Evolutionary conservation across 2,113 vertebrate genomes (phyloP).

Genomic region (Macaca mulatta): DNA sequence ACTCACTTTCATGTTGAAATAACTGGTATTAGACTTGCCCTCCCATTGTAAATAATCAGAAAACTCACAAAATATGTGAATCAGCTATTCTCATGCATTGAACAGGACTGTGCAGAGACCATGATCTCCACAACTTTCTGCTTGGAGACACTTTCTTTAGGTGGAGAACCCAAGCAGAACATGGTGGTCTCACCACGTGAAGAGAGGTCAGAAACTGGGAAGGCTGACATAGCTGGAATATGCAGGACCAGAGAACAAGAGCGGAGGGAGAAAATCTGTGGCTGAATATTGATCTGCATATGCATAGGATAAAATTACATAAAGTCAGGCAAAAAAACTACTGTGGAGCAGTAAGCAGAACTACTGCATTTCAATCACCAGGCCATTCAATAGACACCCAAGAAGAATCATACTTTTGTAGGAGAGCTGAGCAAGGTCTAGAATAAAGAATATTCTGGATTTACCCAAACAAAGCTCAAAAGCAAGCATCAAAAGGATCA

Average conservation of each 20-base stretch:
- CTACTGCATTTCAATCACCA: background rate
- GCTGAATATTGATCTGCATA: background rate
- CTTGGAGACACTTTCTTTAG: background rate
- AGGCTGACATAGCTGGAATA: background rate
- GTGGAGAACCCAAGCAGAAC: background rate
- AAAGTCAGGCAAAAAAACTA: background rate
- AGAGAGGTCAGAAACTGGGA: background rate
- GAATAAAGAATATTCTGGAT: background rate
- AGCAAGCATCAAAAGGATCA: background rate
- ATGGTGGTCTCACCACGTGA: background rate
- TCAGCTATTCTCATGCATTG: background rate
- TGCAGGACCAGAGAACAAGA: background rate
- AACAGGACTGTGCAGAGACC: background rate
- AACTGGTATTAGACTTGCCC: background rate
- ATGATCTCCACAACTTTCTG: background rate
- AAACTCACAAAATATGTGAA: constrained; percentile 28
- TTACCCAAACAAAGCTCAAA: background rate
- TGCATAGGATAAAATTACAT: background rate
- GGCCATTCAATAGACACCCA: background rate
- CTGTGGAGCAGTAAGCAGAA: background rate
- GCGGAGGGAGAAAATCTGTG: background rate
- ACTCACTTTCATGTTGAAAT: background rate
- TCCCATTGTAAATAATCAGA: background rate
- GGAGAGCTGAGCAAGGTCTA: background rate
- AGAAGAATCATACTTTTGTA: background rate